Evolutionary conservation across 2,113 vertebrate genomes (phyloP), one percentile per base, ranked within the genome.

Genomic region (Ptilorrhoa leucosticta): DNA sequence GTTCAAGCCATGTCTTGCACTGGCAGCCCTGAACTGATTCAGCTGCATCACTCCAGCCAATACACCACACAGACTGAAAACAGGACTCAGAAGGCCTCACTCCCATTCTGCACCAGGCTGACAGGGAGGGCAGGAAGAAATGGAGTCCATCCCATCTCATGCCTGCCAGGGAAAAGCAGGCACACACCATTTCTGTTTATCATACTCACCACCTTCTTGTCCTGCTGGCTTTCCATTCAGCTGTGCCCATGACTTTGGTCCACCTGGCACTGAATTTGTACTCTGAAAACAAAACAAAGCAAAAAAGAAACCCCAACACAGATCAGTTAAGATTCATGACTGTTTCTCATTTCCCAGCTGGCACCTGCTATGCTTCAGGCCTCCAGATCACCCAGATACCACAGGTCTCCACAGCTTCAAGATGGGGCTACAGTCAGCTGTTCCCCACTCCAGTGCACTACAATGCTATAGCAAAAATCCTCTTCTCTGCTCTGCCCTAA

Each of bases 231-330:
- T 99, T 99, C 99, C 99, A 98, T 99, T 99, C 99, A 99, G 98
- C 98, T 99, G 99, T 98, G 99, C 99, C 99, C 99, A 99, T 99
- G 99, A 99, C 98, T 99, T 99, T 99, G 98, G 99, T 99, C 99
- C 99, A 99, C 99, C 98, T 99, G 98, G 98, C 97, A 96, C 98
- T 98, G 98, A 98, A 99, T 97, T 99, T 99, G 99, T 99, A 98
- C 97, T 99, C 99, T 99, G 97, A 33, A 95, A 97, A 96, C 31
- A 82, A 54, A 83, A 72, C 13, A 76, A 47, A 77, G 82, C 83
- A 97, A 87, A 50, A 48, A 87, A 58, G 69, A 68, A 80, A 66
- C 11, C 76, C 20, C 39, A 87, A n/a, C 10, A 7, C 6, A 21
- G 20, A 95, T 89, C 45, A 95, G 72, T n/a, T 47, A 40, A 83